These are phyloP conservation scores for Macrotis lagotis DNA, from an alignment of 2,113 vertebrate genomes.

Conservation along the genomic window DNA sequence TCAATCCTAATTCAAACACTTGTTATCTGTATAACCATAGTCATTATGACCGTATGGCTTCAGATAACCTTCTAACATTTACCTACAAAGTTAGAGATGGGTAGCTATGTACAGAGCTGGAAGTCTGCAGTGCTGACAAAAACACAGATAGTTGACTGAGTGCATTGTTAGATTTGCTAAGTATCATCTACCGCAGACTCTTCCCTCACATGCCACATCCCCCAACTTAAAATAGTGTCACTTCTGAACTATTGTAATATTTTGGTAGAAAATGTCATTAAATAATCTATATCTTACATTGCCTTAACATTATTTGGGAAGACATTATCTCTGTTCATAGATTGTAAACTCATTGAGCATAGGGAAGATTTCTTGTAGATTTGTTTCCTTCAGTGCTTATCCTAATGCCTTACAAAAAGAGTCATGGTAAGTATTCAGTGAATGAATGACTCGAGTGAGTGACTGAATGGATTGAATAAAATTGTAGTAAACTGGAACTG, in stretches of 20 bases:
- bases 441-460: background rate
- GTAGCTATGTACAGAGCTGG: background rate
- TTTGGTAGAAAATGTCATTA: background rate
- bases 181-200: background rate
- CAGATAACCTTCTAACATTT: background rate
- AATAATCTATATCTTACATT: background rate
- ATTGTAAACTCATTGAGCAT: background rate
- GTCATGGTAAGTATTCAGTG: background rate
- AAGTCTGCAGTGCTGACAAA: background rate
- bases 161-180: background rate
- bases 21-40: background rate
- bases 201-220: background rate
- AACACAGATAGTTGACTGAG: background rate
- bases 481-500: accelerated
- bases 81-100: background rate
- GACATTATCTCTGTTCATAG: background rate
- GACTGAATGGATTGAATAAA: conserved; percentile 34
- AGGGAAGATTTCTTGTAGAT: background rate
- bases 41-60: background rate
- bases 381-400: background rate
- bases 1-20: background rate
- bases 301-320: background rate
- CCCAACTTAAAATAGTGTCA: background rate
- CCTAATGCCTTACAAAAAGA: background rate
- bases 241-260: background rate